Evolutionary conservation across 92 coral and sea anemone genomes (phyloP), one percentile per base, ranked within the genome.

Genomic region (Bergia sp.): DNA sequence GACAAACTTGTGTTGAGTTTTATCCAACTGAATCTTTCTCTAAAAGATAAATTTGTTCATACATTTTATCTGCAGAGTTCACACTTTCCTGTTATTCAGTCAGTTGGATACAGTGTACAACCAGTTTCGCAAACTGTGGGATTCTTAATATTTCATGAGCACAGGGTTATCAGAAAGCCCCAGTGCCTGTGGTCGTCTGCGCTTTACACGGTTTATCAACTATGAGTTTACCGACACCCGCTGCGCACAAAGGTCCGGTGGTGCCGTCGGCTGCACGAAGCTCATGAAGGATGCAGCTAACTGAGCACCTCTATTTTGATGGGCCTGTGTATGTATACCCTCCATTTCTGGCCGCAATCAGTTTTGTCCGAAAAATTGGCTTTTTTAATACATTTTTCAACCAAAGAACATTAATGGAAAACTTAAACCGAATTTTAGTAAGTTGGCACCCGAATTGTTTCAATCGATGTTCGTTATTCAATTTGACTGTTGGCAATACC

Each of bases 41-140:
- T 13, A 2, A 18, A 37, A 16, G 65, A 67, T 29, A 84, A 44
- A 9, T 47, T 21, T 71, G 23, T 12, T 23, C 21, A 45, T 20
- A 84, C 67, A 84, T 84, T n/a, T 1, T 82, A 13, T 44, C 15
- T 36, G 29, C 64, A 23, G 55, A 13, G 6, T 47, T 37, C 29
- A 39, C 78, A 18, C 12, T 12, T 45, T 44, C 9, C 40, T 37
- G 58, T 80, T 53, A 43, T 49, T 44, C 15, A 84, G 44, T 84
- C 78, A 84, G 78, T 73, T 83, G 7, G 43, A 50, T 4, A 84
- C 86, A 84, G 65, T 69, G 40, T 84, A 23, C 69, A 84, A 84
- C 87, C 87, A 74, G 87, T 73, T 73, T 50, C 43, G 13, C 39
- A 71, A 71, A 3, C 50, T 71, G 37, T 36, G 41, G 61, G 7